phyloP scores from a whole-genome alignment of 2,888 invertebrate species.

The Yponomeuta plumbellus region DNA sequence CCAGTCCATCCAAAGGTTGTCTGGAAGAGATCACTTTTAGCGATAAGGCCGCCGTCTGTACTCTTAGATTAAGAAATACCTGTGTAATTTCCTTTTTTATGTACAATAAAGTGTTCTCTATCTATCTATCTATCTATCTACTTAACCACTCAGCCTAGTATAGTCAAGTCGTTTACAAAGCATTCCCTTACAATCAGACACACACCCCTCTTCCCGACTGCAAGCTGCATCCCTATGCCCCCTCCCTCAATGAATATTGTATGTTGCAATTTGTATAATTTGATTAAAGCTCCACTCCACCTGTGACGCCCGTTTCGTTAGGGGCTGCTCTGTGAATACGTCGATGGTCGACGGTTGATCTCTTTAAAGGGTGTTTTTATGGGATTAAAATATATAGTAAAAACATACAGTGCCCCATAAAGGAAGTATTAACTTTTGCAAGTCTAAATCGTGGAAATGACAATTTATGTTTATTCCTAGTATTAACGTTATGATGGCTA shows the following conservation, averaged over 20 bases:
- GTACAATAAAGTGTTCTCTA: too few relatives aligned
- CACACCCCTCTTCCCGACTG: background rate
- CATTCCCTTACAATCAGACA: background rate
- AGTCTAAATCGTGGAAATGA: too few relatives aligned
- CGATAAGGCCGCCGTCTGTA: too few relatives aligned
- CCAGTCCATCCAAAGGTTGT: too few relatives aligned
- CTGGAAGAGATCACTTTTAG: too few relatives aligned
- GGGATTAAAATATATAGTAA: background rate
- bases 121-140: too few relatives aligned
- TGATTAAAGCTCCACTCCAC: slow-evolving; percentile 65
- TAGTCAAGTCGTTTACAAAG: background rate
- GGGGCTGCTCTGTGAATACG: slow-evolving; percentile 3
- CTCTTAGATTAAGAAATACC: too few relatives aligned
- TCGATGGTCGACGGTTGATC: background rate
- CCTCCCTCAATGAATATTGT: slow-evolving; percentile 61
- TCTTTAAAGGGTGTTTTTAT: background rate
- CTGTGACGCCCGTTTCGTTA: slow-evolving; percentile 29
- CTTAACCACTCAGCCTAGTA: background rate
- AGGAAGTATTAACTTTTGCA: too few relatives aligned
- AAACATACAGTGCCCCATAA: too few relatives aligned
- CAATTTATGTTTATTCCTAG: too few relatives aligned
- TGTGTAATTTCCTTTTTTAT: too few relatives aligned
- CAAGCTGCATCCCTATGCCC: slow-evolving; percentile 6
- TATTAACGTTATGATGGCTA: too few relatives aligned
- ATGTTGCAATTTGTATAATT: slow-evolving; percentile 76